Evolutionary conservation across 2,888 invertebrate genomes (phyloP).

Genomic region (Galerucella nymphaeae): DNA sequence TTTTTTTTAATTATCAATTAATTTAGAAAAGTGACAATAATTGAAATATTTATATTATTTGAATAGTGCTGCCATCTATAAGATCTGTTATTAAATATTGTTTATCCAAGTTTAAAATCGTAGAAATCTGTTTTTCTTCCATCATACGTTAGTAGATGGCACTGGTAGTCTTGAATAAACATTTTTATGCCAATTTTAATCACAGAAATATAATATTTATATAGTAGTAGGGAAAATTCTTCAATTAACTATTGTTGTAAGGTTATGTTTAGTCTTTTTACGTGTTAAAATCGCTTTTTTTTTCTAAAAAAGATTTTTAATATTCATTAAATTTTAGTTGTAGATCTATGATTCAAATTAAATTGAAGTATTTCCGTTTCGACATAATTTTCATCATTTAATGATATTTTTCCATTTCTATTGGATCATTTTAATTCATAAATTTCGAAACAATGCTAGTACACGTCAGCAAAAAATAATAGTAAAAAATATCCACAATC

Average conservation of each 20-base stretch:
- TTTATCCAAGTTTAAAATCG: neutral
- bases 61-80: neutral
- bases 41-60: neutral
- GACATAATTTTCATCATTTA: neutral
- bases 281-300: neutral
- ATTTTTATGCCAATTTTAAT: too few relatives aligned
- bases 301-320: too few relatives aligned
- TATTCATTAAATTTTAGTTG: too few relatives aligned
- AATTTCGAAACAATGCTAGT: neutral
- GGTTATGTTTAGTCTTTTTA: too few relatives aligned
- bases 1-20: conserved; percentile 12
- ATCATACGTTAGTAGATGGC: neutral
- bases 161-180: neutral
- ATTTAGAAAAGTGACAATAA: conserved; percentile 8
- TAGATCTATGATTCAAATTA: neutral
- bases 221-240: too few relatives aligned
- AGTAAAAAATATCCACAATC: too few relatives aligned
- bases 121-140: neutral
- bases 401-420: neutral
- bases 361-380: neutral
- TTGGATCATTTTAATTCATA: neutral
- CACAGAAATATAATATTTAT: too few relatives aligned
- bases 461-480: neutral
- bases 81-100: neutral
- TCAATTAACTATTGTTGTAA: too few relatives aligned